phyloP scores from a whole-genome alignment of 2,888 invertebrate genomes.

The Coelopa pilipes region DNA sequence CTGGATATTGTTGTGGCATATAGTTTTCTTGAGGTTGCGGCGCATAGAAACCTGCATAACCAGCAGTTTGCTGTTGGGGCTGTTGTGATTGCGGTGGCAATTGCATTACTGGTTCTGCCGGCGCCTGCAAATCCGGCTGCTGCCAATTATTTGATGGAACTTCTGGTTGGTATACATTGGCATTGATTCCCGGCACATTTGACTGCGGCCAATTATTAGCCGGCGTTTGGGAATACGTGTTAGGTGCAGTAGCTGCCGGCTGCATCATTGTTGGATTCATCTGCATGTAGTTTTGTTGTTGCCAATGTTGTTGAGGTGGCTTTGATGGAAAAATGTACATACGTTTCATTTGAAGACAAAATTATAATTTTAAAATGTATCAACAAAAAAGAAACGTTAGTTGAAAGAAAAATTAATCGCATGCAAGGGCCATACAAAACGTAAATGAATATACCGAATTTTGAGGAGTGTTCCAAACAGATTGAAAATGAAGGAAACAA shows the following conservation, averaged over 20 bases:
- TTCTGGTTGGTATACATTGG: slow-evolving; percentile 33
- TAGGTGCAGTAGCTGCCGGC: slow-evolving; percentile 25
- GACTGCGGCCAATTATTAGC: slow-evolving; percentile 42
- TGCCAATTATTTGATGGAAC: slow-evolving; percentile 32
- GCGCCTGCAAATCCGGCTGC: slow-evolving; percentile 22
- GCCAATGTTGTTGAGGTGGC: slow-evolving; percentile 38
- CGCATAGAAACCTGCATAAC: slow-evolving; percentile 25
- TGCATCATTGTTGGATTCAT: slow-evolving; percentile 43
- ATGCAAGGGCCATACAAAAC: background rate
- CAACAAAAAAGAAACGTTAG: background rate
- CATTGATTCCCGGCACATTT: slow-evolving; percentile 19
- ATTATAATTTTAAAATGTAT: background rate
- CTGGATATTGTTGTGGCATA: slow-evolving; percentile 45
- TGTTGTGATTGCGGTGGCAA: slow-evolving; percentile 33
- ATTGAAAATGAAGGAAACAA: too few relatives aligned
- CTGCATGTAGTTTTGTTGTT: slow-evolving; percentile 40
- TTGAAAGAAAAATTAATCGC: background rate
- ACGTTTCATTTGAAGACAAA: background rate
- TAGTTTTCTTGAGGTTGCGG: slow-evolving; percentile 42
- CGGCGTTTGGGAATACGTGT: background rate
- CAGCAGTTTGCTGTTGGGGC: slow-evolving; percentile 33
- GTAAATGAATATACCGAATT: too few relatives aligned
- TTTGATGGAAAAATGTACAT: slow-evolving; percentile 19
- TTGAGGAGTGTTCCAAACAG: too few relatives aligned
- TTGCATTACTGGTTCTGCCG: slow-evolving; percentile 35